Evolutionary conservation across 1,140 invertebrate genomes (phyloP).

Genomic region (Drepana arcuata): DNA sequence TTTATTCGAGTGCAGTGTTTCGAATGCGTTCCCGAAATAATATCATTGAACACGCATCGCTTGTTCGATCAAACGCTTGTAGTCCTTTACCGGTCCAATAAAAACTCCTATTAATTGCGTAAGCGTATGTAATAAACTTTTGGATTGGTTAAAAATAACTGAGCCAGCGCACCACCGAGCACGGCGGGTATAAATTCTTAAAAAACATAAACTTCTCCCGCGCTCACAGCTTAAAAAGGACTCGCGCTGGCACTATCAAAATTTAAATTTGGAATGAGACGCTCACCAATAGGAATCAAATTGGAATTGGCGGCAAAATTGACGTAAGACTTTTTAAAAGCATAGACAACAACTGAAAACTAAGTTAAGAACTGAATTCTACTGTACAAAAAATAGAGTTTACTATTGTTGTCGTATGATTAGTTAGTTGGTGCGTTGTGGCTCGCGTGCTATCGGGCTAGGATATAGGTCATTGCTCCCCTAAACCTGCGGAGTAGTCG

Average conservation of each 20-base stretch:
- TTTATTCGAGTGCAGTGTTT: too few species aligned
- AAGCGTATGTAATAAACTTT: constrained; percentile 66
- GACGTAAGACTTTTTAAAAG: constrained; percentile 42
- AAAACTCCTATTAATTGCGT: constrained; percentile 68
- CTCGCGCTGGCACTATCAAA: constrained; percentile 14
- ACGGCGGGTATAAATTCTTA: constrained; percentile 67
- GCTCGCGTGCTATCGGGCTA: constrained; percentile 37
- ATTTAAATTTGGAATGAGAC: constrained; percentile 33
- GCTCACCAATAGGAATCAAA: constrained; percentile 45
- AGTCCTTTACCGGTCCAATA: constrained; percentile 63
- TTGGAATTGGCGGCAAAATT: constrained; percentile 36
- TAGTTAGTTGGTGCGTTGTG: constrained; percentile 41
- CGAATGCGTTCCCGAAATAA: constrained; percentile 31
- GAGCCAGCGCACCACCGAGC: constrained; percentile 41
- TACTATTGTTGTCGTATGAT: constrained; percentile 38
- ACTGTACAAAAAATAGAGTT: constrained; percentile 63
- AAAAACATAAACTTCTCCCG: constrained; percentile 64
- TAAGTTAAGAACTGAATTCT: constrained; percentile 64
- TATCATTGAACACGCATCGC: constrained; percentile 16
- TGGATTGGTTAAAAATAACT: constrained; percentile 66
- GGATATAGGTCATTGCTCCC: constrained; percentile 71
- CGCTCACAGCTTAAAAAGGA: constrained; percentile 18
- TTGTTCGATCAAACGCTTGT: constrained; percentile 50
- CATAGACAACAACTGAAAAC: constrained; percentile 31
- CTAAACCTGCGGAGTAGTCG: constrained; percentile 65